Conservation (phyloP, 2,113 vertebrate genomes). For the Himantopus leucocephalus region DNA sequence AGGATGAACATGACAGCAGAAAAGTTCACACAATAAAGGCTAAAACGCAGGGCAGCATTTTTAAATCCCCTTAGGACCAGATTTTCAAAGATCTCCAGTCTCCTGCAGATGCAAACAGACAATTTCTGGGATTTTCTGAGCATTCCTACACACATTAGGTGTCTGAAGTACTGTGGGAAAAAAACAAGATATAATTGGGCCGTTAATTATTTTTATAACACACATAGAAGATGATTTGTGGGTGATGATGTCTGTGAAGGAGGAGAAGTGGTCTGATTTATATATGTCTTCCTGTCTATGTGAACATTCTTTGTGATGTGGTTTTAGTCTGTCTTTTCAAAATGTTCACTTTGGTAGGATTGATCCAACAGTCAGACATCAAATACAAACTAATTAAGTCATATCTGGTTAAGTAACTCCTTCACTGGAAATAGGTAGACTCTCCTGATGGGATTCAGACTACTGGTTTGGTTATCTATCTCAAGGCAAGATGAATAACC, state of each 20-base stretch:
- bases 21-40: neutral
- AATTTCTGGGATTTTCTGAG: neutral
- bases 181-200: neutral
- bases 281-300: neutral
- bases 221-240: neutral
- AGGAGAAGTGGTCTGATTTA: neutral
- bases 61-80: neutral
- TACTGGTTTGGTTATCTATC: neutral
- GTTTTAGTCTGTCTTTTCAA: neutral
- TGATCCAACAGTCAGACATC: neutral
- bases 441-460: neutral
- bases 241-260: neutral
- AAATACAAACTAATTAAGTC: neutral
- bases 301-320: neutral
- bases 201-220: constrained; percentile 13
- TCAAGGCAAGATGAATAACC: neutral
- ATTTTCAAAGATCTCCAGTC: neutral
- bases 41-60: neutral
- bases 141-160: neutral
- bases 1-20: neutral
- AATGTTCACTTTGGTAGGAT: neutral
- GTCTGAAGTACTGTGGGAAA: neutral
- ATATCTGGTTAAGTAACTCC: neutral
- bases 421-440: neutral
- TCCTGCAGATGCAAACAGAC: neutral